These are phyloP conservation scores for Fopius arisanus DNA, from an alignment of 1,140 invertebrate genomes.

Conservation along the genomic window DNA sequence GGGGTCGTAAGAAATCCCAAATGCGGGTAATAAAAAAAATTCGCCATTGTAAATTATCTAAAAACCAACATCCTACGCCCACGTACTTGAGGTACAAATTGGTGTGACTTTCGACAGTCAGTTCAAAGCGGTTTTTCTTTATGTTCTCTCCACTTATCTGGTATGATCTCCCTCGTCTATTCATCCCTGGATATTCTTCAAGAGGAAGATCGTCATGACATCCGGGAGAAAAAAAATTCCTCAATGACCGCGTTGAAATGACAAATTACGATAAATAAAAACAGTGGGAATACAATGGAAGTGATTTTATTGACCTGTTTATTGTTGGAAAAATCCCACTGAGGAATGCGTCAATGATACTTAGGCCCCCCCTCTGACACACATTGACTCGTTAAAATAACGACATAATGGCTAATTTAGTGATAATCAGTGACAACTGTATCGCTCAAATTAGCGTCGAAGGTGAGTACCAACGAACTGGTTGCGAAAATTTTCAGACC, in stretches of 20 bases:
- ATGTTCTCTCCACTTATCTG: background rate
- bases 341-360: background rate
- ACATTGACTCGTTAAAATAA: slow-evolving; percentile 67
- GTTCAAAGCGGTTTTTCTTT: slow-evolving; percentile 25
- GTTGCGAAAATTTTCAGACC: background rate
- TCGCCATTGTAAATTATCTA: background rate
- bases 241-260: background rate
- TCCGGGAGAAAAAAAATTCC: background rate
- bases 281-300: background rate
- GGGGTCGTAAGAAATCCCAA: too few relatives aligned
- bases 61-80: slow-evolving; percentile 16
- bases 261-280: too few relatives aligned
- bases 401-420: slow-evolving; percentile 66
- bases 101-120: slow-evolving; percentile 22
- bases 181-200: slow-evolving; percentile 3
- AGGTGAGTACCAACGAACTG: slow-evolving; percentile 47
- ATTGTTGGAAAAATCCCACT: background rate
- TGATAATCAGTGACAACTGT: slow-evolving; percentile 64
- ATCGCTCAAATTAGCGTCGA: slow-evolving; percentile 65
- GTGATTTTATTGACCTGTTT: too few relatives aligned
- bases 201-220: slow-evolving; percentile 21
- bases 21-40: background rate
- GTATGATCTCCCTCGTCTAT: slow-evolving; percentile 12
- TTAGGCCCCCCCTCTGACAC: slow-evolving; percentile 59
- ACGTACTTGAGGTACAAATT: slow-evolving; percentile 23